A percentile compares a stretch with the other conserved stretches of the same genome.
phyloP scores from a whole-genome alignment of 2,888 invertebrate genomes.

The Heteromyza rotundicornis region DNA sequence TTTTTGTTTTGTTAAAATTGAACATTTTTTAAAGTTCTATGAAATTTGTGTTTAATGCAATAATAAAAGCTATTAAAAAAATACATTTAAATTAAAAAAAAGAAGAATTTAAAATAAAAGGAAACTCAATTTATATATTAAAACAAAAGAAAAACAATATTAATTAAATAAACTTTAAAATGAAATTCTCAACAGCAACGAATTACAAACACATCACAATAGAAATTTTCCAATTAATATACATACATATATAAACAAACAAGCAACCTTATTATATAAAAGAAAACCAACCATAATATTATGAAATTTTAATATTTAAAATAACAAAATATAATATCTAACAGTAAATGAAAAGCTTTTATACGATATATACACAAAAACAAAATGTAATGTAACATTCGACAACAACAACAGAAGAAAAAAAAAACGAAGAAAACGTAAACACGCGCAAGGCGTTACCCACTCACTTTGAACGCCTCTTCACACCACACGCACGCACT shows the following conservation, averaged over 20 bases:
- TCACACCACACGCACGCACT: no score
- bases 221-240: conserved; percentile 1
- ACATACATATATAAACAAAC: no score
- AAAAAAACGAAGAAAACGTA: no score
- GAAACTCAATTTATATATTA: not conserved
- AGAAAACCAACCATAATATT: not conserved
- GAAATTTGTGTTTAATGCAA: not conserved
- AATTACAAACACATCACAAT: conserved; percentile 36
- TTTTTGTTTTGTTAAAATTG: not conserved
- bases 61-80: not conserved
- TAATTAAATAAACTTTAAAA: not conserved
- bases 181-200: conserved; percentile 22
- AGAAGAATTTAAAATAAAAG: not conserved
- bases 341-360: conserved; percentile 24
- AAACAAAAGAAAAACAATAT: not conserved
- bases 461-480: no score
- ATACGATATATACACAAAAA: not conserved
- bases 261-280: not conserved
- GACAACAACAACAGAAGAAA: no score
- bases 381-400: no score
- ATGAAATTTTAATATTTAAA: not conserved
- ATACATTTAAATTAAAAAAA: not conserved
- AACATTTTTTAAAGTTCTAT: not conserved
- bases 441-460: no score
- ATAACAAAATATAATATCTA: not conserved